Evolutionary conservation across 2,888 invertebrate genomes (phyloP).

Genomic region (Lepidocyrtinus sp.): DNA sequence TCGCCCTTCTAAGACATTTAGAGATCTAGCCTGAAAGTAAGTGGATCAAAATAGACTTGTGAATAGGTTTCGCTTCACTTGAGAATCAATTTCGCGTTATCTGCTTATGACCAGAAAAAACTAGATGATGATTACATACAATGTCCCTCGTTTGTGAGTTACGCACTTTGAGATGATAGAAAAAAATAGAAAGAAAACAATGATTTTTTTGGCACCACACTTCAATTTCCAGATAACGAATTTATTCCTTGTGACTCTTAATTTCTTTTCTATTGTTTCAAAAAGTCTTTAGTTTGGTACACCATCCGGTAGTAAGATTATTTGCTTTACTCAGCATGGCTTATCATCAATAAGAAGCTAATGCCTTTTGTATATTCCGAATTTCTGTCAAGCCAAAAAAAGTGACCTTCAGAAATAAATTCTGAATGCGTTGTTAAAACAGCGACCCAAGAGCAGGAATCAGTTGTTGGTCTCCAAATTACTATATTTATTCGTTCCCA

Average conservation of each 20-base stretch:
- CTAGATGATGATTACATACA: not conserved
- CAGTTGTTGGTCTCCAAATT: too few relatives aligned
- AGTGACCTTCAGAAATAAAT: too few relatives aligned
- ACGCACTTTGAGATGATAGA: not conserved
- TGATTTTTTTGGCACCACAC: not conserved
- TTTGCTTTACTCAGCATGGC: not conserved
- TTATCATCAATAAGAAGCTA: slow-evolving; percentile 7
- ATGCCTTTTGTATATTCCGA: not conserved
- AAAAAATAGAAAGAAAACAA: not conserved
- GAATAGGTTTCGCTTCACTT: slow-evolving; percentile 1
- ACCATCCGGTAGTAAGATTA: not conserved
- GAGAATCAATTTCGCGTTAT: slow-evolving; percentile 4
- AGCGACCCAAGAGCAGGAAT: too few relatives aligned
- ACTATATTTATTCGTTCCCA: too few relatives aligned
- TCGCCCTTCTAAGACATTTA: slow-evolving; percentile 3
- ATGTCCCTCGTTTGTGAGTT: not conserved
- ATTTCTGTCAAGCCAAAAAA: too few relatives aligned
- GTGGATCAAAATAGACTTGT: slow-evolving; percentile 10
- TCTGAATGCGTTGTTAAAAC: too few relatives aligned
- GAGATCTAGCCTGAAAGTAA: not conserved
- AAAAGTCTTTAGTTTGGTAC: not conserved
- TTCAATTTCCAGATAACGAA: not conserved
- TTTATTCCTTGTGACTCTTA: not conserved
- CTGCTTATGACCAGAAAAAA: slow-evolving; percentile 7
- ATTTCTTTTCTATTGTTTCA: slow-evolving; percentile 7